Evolutionary conservation across 2,888 invertebrate genomes (phyloP), one percentile per base, ranked within the genome.

Genomic region (Altica lythri): DNA sequence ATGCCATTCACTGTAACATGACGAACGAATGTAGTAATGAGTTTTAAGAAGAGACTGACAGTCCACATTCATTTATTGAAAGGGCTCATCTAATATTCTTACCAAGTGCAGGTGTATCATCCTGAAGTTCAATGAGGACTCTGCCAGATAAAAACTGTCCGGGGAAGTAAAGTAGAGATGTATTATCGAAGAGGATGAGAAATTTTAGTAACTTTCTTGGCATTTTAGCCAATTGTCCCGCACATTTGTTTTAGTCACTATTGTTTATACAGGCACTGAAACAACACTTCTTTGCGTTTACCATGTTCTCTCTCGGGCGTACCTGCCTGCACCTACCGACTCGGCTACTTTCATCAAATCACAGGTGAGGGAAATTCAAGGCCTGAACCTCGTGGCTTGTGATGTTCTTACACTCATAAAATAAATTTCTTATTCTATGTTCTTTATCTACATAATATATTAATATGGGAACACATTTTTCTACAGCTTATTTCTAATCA

Each of bases 81-180:
- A 55, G 53, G 34, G 48, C 55, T 57, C 53, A 61, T 59, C 53
- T 51, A 47, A 49, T 57, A 70, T 72, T 72, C 83, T 83, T 78
- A 89, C 89, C 89, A 68, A 90, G 78, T n/a, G 91, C 90, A 60
- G 91, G 89, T 62, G 94, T 94, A 77, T 95, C 93, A 78, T 94
- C 94, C 75, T 95, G 94, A 60, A 95, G 79, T 75, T 95, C 95
- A 73, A 95, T 88, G 48, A 95, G 83, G 52, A 95, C 94, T 72
- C 93, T 84, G 30, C 95, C 95, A 48, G 92, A 92, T 62, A 95
- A 80, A 77, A 95, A 95, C 77, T 94, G 93, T 4, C 95, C 95
- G 56, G 95, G 95, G 74, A 95, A 95, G 77, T 95, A 95, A 55
- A 95, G 78, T 61, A 95, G 79, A 68, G 92, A 94, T 38, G 93